Base-by-base conservation (phyloP, 2,888 invertebrate species). In the Acleris laterana region DNA sequence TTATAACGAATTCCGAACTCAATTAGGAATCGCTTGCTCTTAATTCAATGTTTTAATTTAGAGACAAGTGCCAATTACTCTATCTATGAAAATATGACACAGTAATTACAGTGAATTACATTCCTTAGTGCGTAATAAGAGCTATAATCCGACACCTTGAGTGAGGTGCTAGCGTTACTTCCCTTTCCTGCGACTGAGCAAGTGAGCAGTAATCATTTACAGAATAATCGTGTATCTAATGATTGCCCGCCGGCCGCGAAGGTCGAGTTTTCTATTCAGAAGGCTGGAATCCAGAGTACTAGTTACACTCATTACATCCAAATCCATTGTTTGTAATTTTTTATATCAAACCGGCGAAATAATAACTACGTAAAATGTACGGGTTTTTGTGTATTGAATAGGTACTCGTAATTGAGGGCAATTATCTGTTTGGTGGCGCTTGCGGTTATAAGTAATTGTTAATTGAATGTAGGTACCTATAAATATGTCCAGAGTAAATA, bases 101-200 rank as follows among this genome's bases (percentile, higher is more conserved):
- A 56, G 68, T 73, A 74, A 73, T 76, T 68, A 72, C 63, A 69
- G 64, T 62, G 66, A 71, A 74, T 74, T 74, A 73, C 63, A 64
- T 62, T 70, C 67, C 64, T 63, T 68, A 70, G 68, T 65, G 72
- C 68, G 72, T 77, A 77, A 81, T 73, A 70, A 75, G 74, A 72
- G 73, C 70, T 62, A 71, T 79, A 76, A 82, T 78, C 77, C 71
- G 68, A 73, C 74, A 77, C 89, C 88, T 90, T 89, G 89, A 85
- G 76, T 70, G 72, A 75, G 75, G 73, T 71, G 75, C 74, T 79
- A 79, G 74, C 80, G 79, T 77, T 78, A 88, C 84, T 91, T 89
- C 90, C 89, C 73, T 86, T 90, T 90, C 90, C 89, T 89, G 84
- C 71, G 75, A 56, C 11, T 13, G 55, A 22, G 67, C 65, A 73